Evolutionary conservation across 2,888 invertebrate species (phyloP).

Genomic region (Hyppa rectilinea): DNA sequence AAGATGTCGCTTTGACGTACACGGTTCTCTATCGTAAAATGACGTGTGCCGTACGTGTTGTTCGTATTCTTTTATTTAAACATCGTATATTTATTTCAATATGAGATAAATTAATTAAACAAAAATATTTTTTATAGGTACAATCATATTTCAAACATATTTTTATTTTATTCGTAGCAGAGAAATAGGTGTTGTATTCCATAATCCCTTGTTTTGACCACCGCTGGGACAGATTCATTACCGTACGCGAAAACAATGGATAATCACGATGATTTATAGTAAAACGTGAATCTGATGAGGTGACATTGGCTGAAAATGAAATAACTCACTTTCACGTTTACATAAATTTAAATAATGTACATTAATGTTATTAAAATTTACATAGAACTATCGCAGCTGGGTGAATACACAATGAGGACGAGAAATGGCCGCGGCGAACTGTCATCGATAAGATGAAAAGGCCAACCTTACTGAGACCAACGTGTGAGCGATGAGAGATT

Average conservation of each 20-base stretch:
- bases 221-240: constrained; percentile 56
- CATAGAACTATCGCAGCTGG: constrained; percentile 64
- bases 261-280: constrained; percentile 61
- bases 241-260: constrained; percentile 41
- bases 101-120: background rate
- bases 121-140: constrained; percentile 7
- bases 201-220: constrained; percentile 43
- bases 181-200: no score
- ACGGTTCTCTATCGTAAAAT: background rate
- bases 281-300: constrained; percentile 51
- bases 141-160: no score
- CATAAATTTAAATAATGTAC: constrained; percentile 63
- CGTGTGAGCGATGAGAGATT: constrained; percentile 54
- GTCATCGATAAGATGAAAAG: constrained; percentile 67
- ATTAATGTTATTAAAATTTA: constrained; percentile 62
- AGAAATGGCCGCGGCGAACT: constrained; percentile 60
- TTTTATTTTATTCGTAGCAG: no score
- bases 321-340: constrained; percentile 55
- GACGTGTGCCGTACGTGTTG: background rate
- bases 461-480: constrained; percentile 49
- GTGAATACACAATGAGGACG: constrained; percentile 64
- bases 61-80: background rate
- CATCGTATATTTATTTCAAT: background rate
- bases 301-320: constrained; percentile 53
- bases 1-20: background rate